Base-by-base conservation (phyloP, 2,888 invertebrate genomes). In the Phaedon cochleariae region DNA sequence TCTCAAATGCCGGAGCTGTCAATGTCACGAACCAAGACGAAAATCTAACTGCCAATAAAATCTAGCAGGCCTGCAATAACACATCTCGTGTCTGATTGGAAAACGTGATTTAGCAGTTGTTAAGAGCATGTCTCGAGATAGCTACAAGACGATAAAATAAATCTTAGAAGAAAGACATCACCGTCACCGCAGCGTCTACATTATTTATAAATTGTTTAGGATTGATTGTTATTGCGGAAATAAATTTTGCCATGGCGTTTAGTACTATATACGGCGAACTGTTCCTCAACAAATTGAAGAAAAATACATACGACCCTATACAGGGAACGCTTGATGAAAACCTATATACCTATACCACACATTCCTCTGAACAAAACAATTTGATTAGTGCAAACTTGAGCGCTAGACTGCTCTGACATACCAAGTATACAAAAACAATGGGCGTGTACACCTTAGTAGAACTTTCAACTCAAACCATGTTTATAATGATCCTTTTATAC, bases 171-270 rank as follows among this genome's bases (percentile, higher is more conserved):
- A 41, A 41, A 41, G 41, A 41, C 41, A 41, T 41, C 41, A 41
- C 41, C 41, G n/a, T 41, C 41, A 41, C 41, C 41, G 41, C n/a
- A 4, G 4, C 41, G 15, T 31, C 37, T 45, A 17, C 41, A 57
- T n/a, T n/a, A n/a, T 57, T 15, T 45, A 45, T 37, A 26, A 57
- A 29, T 45, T 57, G 57, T 45, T 45, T 57, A n/a, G 22, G 45
- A 57, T 41, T 57, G 22, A 57, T 57, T 45, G 60, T 52, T 52
- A 41, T 31, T 51, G 22, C 49, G 51, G 21, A 54, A 54, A 54
- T 61, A 61, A 61, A 61, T 61, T 61, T 54, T 26, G 10, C 17
- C 31, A 5, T 61, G 61, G 61, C 61, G 46, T 61, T 61, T 61
- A 61, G 21, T 60, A 22, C 54, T 46, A 12, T 9, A n/a, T 21